These are phyloP conservation scores for Pluvialis apricaria DNA, from an alignment of 2,113 vertebrate species.

Conservation along the genomic window DNA sequence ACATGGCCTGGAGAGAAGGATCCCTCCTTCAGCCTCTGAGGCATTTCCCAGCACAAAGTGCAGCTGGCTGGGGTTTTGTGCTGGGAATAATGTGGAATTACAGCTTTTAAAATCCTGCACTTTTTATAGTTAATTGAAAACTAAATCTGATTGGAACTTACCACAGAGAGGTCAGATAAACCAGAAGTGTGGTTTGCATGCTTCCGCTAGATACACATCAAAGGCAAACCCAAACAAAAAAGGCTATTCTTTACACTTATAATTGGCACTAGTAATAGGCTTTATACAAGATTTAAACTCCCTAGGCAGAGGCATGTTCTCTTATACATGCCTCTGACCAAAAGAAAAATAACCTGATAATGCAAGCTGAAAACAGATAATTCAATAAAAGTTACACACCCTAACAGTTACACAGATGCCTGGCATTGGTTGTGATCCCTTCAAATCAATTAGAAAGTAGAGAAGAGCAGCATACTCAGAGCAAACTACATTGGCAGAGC, in stretches of 20 bases:
- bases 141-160: not conserved
- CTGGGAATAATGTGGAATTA: not conserved
- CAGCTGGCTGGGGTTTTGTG: conserved; percentile 19
- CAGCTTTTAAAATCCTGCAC: not conserved
- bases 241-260: not conserved
- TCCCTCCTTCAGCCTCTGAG: not conserved
- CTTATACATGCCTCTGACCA: not conserved
- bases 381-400: not conserved
- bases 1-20: not conserved
- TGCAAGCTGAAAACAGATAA: not conserved
- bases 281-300: not conserved
- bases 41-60: not conserved
- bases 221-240: conserved; percentile 8
- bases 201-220: not conserved
- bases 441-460: not conserved
- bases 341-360: not conserved
- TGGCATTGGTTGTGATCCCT: not conserved
- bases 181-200: not conserved
- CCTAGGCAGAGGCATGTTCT: not conserved
- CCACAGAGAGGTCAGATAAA: not conserved
- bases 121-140: conserved; percentile 3
- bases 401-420: not conserved
- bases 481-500: not conserved
- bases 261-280: not conserved
- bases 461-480: not conserved